phyloP scores from a whole-genome alignment of 2,113 vertebrate species.

The Campylorhamphus procurvoides region DNA sequence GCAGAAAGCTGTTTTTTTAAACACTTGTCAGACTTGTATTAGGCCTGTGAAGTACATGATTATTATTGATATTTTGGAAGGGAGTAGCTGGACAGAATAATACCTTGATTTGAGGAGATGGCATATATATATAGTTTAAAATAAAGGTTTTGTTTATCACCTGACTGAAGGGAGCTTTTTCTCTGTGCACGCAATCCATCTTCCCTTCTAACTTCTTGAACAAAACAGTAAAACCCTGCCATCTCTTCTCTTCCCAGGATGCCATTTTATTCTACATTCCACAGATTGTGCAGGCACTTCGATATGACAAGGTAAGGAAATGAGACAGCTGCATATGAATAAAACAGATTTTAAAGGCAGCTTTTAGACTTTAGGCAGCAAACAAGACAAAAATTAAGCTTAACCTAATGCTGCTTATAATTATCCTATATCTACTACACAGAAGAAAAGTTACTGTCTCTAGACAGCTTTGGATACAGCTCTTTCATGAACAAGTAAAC shows the following conservation, averaged over 20 bases:
- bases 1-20: neutral
- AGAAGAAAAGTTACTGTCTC: neutral
- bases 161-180: neutral
- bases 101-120: neutral
- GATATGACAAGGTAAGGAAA: slow-evolving; percentile 91
- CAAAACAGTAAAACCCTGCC: neutral
- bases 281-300: slow-evolving; percentile 95
- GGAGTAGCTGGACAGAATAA: neutral
- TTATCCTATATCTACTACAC: neutral
- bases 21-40: neutral
- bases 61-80: neutral
- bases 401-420: neutral
- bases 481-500: neutral
- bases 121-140: neutral
- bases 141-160: neutral
- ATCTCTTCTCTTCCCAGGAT: slow-evolving; percentile 76
- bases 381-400: neutral
- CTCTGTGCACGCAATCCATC: neutral
- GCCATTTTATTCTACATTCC: slow-evolving; percentile 98
- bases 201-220: neutral
- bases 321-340: neutral
- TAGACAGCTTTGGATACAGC: neutral
- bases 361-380: neutral
- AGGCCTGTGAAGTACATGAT: neutral
- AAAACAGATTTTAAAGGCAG: neutral